A percentile compares a stretch with the other conserved stretches of the same genome.
These are phyloP conservation scores for Synanceia verrucosa DNA, from an alignment of 2,797 vertebrate species.

Conservation along the genomic window DNA sequence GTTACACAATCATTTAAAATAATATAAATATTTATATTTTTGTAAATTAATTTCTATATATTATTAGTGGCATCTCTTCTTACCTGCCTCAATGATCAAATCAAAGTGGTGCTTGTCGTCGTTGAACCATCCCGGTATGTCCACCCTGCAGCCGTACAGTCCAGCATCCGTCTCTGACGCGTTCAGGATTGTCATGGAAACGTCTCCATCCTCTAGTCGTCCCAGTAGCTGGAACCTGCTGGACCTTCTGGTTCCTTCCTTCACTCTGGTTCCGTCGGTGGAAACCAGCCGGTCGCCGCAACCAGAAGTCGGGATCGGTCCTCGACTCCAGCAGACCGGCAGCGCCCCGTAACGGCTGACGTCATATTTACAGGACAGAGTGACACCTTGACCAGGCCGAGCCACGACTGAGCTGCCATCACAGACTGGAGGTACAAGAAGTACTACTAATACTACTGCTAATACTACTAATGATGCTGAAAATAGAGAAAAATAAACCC, in stretches of 20 bases:
- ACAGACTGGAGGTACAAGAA: conserved; percentile 44
- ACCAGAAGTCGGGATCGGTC: background rate
- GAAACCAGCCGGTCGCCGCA: conserved; percentile 71
- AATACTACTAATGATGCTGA: too few species aligned
- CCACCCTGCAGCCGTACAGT: conserved; percentile 85
- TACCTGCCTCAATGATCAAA: conserved; percentile 76
- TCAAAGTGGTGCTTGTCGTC: conserved; percentile 56
- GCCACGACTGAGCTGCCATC: rapidly evolving
- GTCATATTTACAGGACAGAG: conserved; percentile 80
- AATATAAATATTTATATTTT: too few species aligned
- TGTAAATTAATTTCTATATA: too few species aligned
- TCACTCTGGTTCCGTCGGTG: conserved; percentile 69
- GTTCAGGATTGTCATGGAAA: conserved; percentile 82
- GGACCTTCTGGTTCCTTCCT: background rate
- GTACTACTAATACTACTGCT: too few species aligned
- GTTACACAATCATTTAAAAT: too few species aligned
- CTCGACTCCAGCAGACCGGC: conserved; percentile 83
- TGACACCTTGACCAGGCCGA: conserved; percentile 67
- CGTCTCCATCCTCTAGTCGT: conserved; percentile 69
- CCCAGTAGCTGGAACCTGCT: conserved; percentile 79
- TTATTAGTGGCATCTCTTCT: background rate
- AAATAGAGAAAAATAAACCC: too few species aligned
- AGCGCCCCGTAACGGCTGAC: rapidly evolving
- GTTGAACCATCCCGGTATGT: conserved; percentile 76
- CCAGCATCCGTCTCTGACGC: conserved; percentile 76